Evolutionary conservation across 2,888 invertebrate genomes (phyloP), one percentile per base, ranked within the genome.

Genomic region (Apodemia duryi): DNA sequence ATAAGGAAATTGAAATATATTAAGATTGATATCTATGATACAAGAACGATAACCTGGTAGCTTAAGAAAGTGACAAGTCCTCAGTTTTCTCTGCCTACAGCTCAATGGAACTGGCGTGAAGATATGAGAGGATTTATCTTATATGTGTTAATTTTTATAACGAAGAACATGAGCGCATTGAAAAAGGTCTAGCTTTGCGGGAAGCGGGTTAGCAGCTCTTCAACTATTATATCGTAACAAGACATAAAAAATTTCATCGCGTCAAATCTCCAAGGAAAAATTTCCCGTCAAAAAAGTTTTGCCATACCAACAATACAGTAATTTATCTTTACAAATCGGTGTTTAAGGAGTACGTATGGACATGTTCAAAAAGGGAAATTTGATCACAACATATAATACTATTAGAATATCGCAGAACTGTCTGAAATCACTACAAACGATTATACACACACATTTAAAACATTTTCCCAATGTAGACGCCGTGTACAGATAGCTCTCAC

Each of bases 271-370:
- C 11, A 57, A 13, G 57, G 57, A 57, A 32, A 57, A 46, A 13
- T 46, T 11, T 11, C 3, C 4, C 54, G 29, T 28, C 54, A 29
- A 54, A 29, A 29, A 54, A 29, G 29, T 64, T 63, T 57, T 57
- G 43, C 46, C 32, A 41, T 54, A 57, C 63, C 57, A 13, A 35
- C 13, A 54, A 46, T 43, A 43, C 21, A 67, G 35, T 35, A 35
- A 70, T 68, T 67, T 68, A 62, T 77, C 73, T 72, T 72, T 74
- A 72, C 74, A 73, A 77, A 79, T 77, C 77, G 74, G 79, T 80
- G 81, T 83, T 84, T 82, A 81, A 83, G 83, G 79, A 82, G 77
- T 5, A 78, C 77, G 35, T 32, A 77, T 75, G 75, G 73, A 71
- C 70, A 68, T 72, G 78, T 70, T 84, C 85, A 52, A 9, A 52